Evolutionary conservation across 2,888 invertebrate species (phyloP).

Genomic region (Priapulus caudatus): DNA sequence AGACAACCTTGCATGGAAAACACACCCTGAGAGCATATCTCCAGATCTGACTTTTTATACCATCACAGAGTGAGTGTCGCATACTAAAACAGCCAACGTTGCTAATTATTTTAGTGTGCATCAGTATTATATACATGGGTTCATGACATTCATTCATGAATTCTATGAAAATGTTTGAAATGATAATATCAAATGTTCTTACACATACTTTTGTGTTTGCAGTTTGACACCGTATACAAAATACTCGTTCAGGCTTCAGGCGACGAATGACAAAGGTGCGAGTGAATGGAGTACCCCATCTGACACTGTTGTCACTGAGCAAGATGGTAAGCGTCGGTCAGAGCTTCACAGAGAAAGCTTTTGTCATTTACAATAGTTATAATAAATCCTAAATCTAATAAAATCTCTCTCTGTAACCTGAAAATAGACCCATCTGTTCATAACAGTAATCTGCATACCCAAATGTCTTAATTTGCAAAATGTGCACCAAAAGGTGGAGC

Average conservation of each 20-base stretch:
- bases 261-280: slow-evolving; percentile 88
- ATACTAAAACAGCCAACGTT: slow-evolving; percentile 6
- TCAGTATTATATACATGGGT: too few relatives aligned
- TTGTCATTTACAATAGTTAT: too few relatives aligned
- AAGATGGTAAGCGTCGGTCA: slow-evolving; percentile 50
- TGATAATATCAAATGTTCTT: background rate
- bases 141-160: too few relatives aligned
- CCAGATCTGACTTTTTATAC: slow-evolving; percentile 76
- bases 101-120: too few relatives aligned
- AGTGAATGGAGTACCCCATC: slow-evolving; percentile 83
- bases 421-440: too few relatives aligned
- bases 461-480: too few relatives aligned
- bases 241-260: slow-evolving; percentile 84
- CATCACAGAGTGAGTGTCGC: slow-evolving; percentile 47
- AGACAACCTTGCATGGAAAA: slow-evolving; percentile 58
- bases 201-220: slow-evolving; percentile 15
- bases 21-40: slow-evolving; percentile 71
- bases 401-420: too few relatives aligned
- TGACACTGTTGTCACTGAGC: slow-evolving; percentile 69
- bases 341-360: slow-evolving; percentile 17
- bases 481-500: too few relatives aligned
- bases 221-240: slow-evolving; percentile 68
- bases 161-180: too few relatives aligned
- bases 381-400: too few relatives aligned
- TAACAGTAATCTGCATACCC: too few relatives aligned